Evolutionary conservation across 1,140 invertebrate species (phyloP).

Genomic region (Brevipalpus yothersi): DNA sequence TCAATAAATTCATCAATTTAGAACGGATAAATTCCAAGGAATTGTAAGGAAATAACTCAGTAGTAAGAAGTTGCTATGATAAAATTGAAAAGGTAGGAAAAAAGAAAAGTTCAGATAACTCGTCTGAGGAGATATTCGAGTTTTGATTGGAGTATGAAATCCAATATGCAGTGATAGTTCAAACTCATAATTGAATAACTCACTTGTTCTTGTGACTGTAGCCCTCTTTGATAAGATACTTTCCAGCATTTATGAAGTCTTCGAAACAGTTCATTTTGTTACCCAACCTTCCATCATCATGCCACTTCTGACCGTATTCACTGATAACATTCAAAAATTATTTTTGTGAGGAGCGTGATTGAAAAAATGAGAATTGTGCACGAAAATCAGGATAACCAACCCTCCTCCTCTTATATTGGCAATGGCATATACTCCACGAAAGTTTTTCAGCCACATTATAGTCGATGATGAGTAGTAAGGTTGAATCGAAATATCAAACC

Average conservation of each 20-base stretch:
- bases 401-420: conserved; percentile 88
- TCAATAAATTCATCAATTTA: neutral
- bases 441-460: conserved; percentile 67
- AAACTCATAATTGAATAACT: neutral
- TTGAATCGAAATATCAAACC: conserved; percentile 75
- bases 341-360: conserved; percentile 1
- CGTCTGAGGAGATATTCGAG: no score
- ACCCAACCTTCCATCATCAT: conserved; percentile 61
- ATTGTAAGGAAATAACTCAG: no score
- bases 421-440: conserved; percentile 62
- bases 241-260: conserved; percentile 77
- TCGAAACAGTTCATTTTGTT: conserved; percentile 96
- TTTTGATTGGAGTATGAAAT: no score
- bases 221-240: conserved; percentile 57
- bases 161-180: neutral
- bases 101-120: no score
- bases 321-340: conserved; percentile 25
- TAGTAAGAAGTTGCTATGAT: neutral
- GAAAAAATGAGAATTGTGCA: neutral
- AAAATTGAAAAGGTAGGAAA: no score
- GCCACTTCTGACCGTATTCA: conserved; percentile 93
- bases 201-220: conserved; percentile 46
- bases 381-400: conserved; percentile 25
- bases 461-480: conserved; percentile 57
- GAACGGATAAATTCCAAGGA: neutral